Evolutionary conservation across 2,888 invertebrate genomes (phyloP), one percentile per base, ranked within the genome.

Genomic region (Dorcus parallelipipedus): DNA sequence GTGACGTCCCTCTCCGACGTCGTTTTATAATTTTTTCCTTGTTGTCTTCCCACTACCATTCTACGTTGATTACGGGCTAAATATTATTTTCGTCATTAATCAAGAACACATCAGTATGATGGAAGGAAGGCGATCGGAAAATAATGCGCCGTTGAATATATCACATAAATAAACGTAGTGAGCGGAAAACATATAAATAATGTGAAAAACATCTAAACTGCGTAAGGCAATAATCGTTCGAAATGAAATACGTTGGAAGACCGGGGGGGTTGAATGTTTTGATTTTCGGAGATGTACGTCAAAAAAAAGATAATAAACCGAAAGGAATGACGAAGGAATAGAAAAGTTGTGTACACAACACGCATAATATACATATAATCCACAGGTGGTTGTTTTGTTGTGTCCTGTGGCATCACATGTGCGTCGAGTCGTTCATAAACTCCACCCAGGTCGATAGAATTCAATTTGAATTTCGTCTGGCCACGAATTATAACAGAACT

Each of bases 351-450:
- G 49, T 56, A 59, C 43, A 52, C 33, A 38, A 49, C 49, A 43
- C 40, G 39, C 51, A 20, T 17, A 49, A 17, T 23, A 23, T 49
- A 53, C 56, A 60, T 54, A 47, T 59, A 60, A 63, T 62, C 69
- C 65, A 69, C 69, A 69, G 69, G 69, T 69, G 67, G 69, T 69
- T 63, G 67, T 65, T 68, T 61, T 67, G 68, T 68, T 67, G 61
- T 64, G 67, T 67, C 54, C 54, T 64, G 61, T 65, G 57, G 56
- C 59, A 60, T 56, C 64, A 62, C 62, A 64, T 64, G 61, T 62
- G 60, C 58, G 57, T 55, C 49, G 47, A 41, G 38, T 48, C 33
- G 45, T 45, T 45, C 42, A 20, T 45, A 45, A 10, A 54, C 53
- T 45, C 33, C 51, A 26, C 38, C 5, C 9, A 39, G 56, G 52